phyloP scores from a whole-genome alignment of 2,113 vertebrate species.

The Cyprinodon variegatus region DNA sequence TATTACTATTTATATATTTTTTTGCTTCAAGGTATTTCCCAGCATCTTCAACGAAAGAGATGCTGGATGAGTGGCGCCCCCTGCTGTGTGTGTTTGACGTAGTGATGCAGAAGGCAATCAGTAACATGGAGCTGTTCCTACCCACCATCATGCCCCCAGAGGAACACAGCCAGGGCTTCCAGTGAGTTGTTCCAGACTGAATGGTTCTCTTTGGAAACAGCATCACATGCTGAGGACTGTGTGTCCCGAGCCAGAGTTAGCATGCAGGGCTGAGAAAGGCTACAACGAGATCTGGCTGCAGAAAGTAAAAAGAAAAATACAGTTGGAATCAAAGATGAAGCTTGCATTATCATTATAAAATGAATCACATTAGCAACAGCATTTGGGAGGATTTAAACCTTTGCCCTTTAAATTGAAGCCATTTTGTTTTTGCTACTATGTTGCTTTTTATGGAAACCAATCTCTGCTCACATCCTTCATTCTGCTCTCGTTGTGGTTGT shows the following conservation, averaged over 20 bases:
- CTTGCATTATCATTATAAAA: slow-evolving; percentile 9
- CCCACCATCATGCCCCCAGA: slow-evolving; percentile 91
- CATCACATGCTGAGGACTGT: neutral
- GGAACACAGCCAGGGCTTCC: slow-evolving; percentile 90
- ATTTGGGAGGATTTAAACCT: slow-evolving; percentile 11
- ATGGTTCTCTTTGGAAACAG: slow-evolving; percentile 18
- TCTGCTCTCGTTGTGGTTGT: neutral
- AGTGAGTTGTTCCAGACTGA: slow-evolving; percentile 77
- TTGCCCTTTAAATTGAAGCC: slow-evolving; percentile 21
- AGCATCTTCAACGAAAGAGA: slow-evolving; percentile 86
- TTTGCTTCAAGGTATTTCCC: slow-evolving; percentile 86
- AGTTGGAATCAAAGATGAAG: neutral
- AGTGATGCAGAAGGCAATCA: slow-evolving; percentile 93
- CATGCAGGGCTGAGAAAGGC: slow-evolving; percentile 22
- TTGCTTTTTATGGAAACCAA: slow-evolving; percentile 31
- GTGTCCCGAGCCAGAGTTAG: slow-evolving; percentile 16
- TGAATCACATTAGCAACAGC: slow-evolving; percentile 7
- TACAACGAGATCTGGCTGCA: neutral
- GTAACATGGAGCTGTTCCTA: slow-evolving; percentile 93
- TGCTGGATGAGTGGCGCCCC: slow-evolving; percentile 93
- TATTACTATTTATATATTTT: no score
- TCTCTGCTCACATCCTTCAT: slow-evolving; percentile 15
- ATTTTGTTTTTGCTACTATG: slow-evolving; percentile 27
- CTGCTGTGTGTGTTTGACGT: slow-evolving; percentile 94
- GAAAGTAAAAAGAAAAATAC: neutral